A percentile compares a stretch with the other conserved stretches of the same genome.
Conservation (phyloP, 2,888 invertebrate genomes). For the Drosophila flavopinicola region DNA sequence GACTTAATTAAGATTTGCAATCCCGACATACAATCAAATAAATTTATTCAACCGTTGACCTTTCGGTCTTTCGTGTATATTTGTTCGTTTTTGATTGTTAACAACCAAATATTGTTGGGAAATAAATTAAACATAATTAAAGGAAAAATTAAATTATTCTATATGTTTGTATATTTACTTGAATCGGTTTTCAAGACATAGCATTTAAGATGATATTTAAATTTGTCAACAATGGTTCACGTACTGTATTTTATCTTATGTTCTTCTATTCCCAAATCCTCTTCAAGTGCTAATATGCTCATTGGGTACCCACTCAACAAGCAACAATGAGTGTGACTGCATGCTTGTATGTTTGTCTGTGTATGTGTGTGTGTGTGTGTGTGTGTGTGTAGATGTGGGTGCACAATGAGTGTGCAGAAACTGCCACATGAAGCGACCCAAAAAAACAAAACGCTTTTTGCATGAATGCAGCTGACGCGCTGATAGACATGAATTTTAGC, state of each 20-base stretch:
- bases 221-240: background rate
- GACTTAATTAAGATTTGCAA: too few relatives aligned
- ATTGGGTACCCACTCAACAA: constrained; percentile 35
- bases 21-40: too few relatives aligned
- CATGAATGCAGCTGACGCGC: background rate
- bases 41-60: too few relatives aligned
- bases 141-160: too few relatives aligned
- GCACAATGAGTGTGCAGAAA: constrained; percentile 13
- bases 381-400: background rate
- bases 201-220: background rate
- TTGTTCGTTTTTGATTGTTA: too few relatives aligned
- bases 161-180: too few relatives aligned
- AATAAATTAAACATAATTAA: too few relatives aligned
- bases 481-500: constrained; percentile 16
- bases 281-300: constrained; percentile 56
- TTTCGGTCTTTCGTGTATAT: too few relatives aligned
- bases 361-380: background rate
- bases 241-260: too few relatives aligned
- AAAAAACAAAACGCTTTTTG: constrained; percentile 42
- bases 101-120: too few relatives aligned
- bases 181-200: too few relatives aligned
- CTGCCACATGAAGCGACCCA: constrained; percentile 38
- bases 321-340: constrained; percentile 1
- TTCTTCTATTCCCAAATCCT: constrained; percentile 8
- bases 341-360: background rate